These are phyloP conservation scores for Macropus fuliginosus DNA, from an alignment of 2,797 vertebrate species.

Conservation along the genomic window DNA sequence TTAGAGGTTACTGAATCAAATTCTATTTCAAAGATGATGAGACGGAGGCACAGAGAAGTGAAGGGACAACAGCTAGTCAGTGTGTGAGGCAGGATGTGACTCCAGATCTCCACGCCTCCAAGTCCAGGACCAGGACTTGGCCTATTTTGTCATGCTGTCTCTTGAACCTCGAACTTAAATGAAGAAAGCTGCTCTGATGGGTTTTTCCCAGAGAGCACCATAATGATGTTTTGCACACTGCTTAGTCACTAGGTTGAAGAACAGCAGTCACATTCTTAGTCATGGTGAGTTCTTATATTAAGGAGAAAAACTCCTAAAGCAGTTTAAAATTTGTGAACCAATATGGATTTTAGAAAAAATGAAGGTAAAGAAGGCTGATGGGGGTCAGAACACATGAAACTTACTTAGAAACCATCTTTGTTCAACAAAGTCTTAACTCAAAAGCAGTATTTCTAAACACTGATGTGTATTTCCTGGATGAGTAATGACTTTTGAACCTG, in stretches of 20 bases:
- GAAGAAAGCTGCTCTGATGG: neutral
- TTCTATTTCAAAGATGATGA: neutral
- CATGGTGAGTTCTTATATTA: neutral
- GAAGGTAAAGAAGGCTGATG: neutral
- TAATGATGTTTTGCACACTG: neutral
- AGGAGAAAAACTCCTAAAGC: neutral
- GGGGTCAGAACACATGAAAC: neutral
- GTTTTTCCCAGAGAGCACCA: neutral
- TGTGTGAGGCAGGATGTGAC: neutral
- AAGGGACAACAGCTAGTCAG: neutral
- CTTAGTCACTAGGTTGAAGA: neutral
- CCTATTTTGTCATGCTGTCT: neutral
- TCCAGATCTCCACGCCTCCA: neutral
- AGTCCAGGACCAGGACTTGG: neutral
- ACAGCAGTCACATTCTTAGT: neutral
- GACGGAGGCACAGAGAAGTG: neutral
- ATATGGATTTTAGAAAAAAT: neutral
- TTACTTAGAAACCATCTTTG: neutral
- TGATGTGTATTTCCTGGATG: rapidly evolving
- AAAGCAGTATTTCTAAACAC: neutral
- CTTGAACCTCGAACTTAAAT: neutral
- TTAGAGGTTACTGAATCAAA: neutral
- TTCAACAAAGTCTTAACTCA: neutral
- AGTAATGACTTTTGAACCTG: neutral
- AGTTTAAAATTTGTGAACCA: neutral